These are phyloP conservation scores for Apogon talboti DNA, from an alignment of 2,797 vertebrate species.

Conservation along the genomic window DNA sequence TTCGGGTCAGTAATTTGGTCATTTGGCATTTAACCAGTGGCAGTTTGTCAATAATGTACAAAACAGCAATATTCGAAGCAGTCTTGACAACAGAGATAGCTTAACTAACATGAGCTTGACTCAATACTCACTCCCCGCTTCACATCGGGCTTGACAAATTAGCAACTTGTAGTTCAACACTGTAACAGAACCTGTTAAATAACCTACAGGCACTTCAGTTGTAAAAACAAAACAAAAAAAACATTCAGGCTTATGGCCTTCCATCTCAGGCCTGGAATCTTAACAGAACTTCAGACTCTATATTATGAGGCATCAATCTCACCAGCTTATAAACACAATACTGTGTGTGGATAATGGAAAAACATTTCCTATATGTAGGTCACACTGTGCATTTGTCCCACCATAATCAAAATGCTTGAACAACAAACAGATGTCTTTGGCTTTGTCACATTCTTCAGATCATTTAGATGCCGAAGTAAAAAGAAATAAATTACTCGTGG, in stretches of 20 bases:
- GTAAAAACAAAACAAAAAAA: slow-evolving; percentile 22
- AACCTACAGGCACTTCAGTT: slow-evolving; percentile 62
- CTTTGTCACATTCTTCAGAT: slow-evolving; percentile 53
- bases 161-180: slow-evolving; percentile 53
- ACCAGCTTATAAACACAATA: slow-evolving; percentile 65
- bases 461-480: slow-evolving; percentile 12
- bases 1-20: slow-evolving; percentile 7
- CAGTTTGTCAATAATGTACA: slow-evolving; percentile 32
- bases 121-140: slow-evolving; percentile 12
- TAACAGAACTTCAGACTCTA: slow-evolving; percentile 52
- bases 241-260: slow-evolving; percentile 53
- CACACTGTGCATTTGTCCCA: slow-evolving; percentile 31
- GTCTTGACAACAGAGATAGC: slow-evolving; percentile 24
- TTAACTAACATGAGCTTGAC: slow-evolving; percentile 41
- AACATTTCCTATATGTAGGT: slow-evolving; percentile 37
- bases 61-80: slow-evolving; percentile 10
- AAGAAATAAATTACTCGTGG: background rate
- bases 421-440: slow-evolving; percentile 70
- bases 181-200: slow-evolving; percentile 46
- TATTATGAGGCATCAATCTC: slow-evolving; percentile 35
- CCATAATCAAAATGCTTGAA: slow-evolving; percentile 35
- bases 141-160: slow-evolving; percentile 40
- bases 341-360: slow-evolving; percentile 42
- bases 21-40: slow-evolving; percentile 28
- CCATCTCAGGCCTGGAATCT: slow-evolving; percentile 33